Percentiles rank a stretch among this genome's conserved stretches.
These are phyloP conservation scores for Felis chaus DNA, from an alignment of 2,113 vertebrate species.

Conservation along the genomic window DNA sequence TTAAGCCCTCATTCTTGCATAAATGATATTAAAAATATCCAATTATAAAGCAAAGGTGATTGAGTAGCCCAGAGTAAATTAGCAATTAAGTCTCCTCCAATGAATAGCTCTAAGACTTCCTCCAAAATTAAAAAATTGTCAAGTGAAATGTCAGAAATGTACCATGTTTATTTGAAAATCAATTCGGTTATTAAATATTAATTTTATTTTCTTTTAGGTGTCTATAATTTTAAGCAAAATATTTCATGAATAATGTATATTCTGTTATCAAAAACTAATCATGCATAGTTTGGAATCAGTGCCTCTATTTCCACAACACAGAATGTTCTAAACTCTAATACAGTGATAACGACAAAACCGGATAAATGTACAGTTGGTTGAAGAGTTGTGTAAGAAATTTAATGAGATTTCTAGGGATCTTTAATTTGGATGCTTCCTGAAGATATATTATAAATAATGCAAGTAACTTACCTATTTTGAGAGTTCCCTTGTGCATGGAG, in stretches of 20 bases:
- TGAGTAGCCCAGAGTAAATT: not conserved
- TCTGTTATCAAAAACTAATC: not conserved
- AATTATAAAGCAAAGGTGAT: not conserved
- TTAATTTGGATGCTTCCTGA: not conserved
- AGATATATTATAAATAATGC: not conserved
- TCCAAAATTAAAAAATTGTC: not conserved
- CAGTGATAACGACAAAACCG: not conserved
- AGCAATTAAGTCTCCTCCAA: not conserved
- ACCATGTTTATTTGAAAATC: not conserved
- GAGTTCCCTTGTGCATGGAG: not conserved
- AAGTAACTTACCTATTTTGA: not conserved
- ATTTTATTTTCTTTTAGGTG: not conserved
- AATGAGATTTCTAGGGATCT: not conserved
- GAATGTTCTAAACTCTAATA: not conserved
- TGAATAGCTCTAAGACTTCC: not conserved
- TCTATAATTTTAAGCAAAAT: conserved; percentile 31
- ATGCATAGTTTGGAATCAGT: not conserved
- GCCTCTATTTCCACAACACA: not conserved
- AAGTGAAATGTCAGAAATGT: not conserved
- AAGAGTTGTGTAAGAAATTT: not conserved
- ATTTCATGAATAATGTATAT: not conserved
- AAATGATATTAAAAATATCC: not conserved
- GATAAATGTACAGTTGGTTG: not conserved
- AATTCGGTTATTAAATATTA: not conserved
- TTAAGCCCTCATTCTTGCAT: not conserved